Evolutionary conservation across 2,113 vertebrate genomes (phyloP), one percentile per base, ranked within the genome.

Genomic region (Ibidorhyncha struthersii): DNA sequence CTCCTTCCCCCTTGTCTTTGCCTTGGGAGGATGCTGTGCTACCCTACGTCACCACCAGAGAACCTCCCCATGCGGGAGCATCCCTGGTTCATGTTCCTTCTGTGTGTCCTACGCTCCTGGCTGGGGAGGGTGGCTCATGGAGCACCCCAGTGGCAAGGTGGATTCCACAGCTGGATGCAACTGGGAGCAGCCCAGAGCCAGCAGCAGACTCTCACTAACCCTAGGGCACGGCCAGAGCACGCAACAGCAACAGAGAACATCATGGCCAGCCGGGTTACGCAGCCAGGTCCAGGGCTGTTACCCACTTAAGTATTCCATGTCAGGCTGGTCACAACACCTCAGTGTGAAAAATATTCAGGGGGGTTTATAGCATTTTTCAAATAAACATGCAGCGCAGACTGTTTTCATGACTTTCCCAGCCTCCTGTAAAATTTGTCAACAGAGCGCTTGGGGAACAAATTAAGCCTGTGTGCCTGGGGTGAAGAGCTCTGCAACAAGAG

Each of bases 331-430:
- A 91, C 66, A 94, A 81, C 94, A 93, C 84, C 70, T 89, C 53
- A 25, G 84, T 94, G 94, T 91, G 87, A 96, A 96, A 96, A 91
- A 82, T 79, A 93, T 94, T 90, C 73, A 14, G n/a, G 32, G 76
- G 20, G 18, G 38, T 96, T 97, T 96, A 96, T 73, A 87, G 82
- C 76, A 82, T 95, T 96, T 96, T 92, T 96, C 92, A 97, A 89
- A 95, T 89, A 93, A 96, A 93, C 89, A 74, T 89, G 59, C 59
- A 91, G 77, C 0, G 1, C 65, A 79, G 90, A 61, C 81, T 96
- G 58, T 93, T 95, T 97, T 94, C 96, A 96, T 89, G 96, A 34
- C 95, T 97, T 89, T 97, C 84, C 94, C 94, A 93, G 66, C 30
- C 84, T 89, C 81, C 89, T 82, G 81, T 96, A 96, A 97, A 97